A percentile compares a stretch with the other conserved stretches of the same genome.
Evolutionary conservation across 2,888 invertebrate genomes (phyloP).

Genomic region (Gryllus longicercus): DNA sequence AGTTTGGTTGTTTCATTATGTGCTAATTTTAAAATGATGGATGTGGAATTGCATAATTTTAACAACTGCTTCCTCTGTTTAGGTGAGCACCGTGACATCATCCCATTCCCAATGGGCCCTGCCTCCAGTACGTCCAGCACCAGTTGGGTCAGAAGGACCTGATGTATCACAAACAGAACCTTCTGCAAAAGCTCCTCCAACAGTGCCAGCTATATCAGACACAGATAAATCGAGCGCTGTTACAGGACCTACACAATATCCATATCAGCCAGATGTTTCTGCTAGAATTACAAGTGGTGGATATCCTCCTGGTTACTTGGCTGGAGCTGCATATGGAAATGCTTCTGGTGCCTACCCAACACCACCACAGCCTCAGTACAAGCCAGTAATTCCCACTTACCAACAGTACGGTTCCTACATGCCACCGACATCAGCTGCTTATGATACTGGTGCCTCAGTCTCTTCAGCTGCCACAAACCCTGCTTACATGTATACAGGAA

Average conservation of each 20-base stretch:
- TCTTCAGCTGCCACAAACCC: neutral
- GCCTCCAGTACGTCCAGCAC: slow-evolving; percentile 65
- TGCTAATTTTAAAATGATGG: too few species aligned
- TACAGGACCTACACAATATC: neutral
- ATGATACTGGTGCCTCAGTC: neutral
- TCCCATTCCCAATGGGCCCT: slow-evolving; percentile 38
- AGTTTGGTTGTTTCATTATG: too few species aligned
- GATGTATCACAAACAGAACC: slow-evolving; percentile 23
- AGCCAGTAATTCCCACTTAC: neutral
- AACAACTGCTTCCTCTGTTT: neutral
- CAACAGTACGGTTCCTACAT: neutral
- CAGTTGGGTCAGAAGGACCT: slow-evolving; percentile 67
- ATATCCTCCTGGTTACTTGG: slow-evolving; percentile 20
- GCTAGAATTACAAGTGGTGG: neutral
- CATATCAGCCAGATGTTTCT: neutral
- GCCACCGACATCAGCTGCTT: neutral
- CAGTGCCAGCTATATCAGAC: neutral
- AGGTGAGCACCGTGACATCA: slow-evolving; percentile 29
- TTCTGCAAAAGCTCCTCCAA: neutral
- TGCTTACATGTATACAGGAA: neutral
- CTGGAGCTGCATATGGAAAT: neutral
- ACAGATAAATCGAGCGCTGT: neutral
- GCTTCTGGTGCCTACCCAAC: neutral
- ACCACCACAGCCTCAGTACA: neutral
- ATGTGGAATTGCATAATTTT: too few species aligned